Evolutionary conservation across 2,113 vertebrate species (phyloP), one percentile per base, ranked within the genome.

Genomic region (Urocolius indicus): DNA sequence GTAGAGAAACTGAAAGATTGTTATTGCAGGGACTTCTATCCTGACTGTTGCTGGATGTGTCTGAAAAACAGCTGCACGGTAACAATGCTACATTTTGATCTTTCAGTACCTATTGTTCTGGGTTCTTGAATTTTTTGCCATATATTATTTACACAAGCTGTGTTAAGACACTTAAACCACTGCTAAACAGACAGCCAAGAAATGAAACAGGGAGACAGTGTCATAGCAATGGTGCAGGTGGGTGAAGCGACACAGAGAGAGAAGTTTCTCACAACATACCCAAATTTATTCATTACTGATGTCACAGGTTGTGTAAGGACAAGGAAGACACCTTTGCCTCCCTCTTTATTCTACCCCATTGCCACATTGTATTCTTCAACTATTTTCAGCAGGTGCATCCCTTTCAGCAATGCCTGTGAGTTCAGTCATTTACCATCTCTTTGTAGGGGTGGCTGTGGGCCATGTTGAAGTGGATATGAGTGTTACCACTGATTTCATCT

Each of bases 1-100:
- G 71, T 67, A 76, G 45, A 91, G 93, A 93, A 89, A 79, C 66
- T 51, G 65, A 68, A 90, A 77, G 48, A 71, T 93, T 54, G 36
- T 83, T 88, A 84, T 92, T 91, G 48, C 90, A 92, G 84, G 58
- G 85, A 78, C 73, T 80, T 80, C 87, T 69, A 7, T 74, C 59
- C 89, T 61, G 54, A 10, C 41, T 68, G 34, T 51, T 65, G 3
- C 1, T 78, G 48, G 34, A 62, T 63, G 36, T 69, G 27, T 86
- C 78, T 69, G 82, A 80, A 85, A 84, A 87, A 81, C 23, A 74
- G 48, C 59, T 55, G 48, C 61, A 36, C 52, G 29, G 29, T 36
- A 67, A 30, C 51, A 63, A 63, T 63, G 51, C 30, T 36, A 15
- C 7, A 2, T 49, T 83, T 90, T 62, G 41, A 54, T 95, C 92